These are phyloP conservation scores for Acrocera orbiculus DNA, from an alignment of 2,888 invertebrate species.

Conservation along the genomic window DNA sequence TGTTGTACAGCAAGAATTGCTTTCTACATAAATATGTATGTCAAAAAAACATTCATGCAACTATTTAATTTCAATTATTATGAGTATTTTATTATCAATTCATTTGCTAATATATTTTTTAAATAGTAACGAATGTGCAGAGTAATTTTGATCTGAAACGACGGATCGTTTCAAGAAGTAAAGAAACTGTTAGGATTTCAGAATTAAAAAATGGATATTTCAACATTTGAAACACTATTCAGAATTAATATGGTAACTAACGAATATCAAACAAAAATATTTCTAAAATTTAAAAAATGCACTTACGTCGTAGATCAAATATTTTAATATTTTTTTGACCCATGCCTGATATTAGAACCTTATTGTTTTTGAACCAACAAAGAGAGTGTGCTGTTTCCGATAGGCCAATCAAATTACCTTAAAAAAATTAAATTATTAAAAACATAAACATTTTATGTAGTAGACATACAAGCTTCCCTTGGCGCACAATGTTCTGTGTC, in stretches of 20 bases:
- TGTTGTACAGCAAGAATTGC: constrained; percentile 27
- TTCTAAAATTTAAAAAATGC: background rate
- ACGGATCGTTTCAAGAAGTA: too few species aligned
- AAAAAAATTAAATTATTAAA: background rate
- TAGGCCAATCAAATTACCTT: constrained; percentile 51
- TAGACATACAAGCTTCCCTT: constrained; percentile 26
- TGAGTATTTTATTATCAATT: background rate
- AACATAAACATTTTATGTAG: background rate
- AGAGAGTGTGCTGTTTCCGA: constrained; percentile 73
- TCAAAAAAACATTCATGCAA: background rate
- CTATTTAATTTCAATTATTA: background rate
- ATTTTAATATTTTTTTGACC: constrained; percentile 76
- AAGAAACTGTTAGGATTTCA: too few species aligned
- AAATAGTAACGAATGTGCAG: too few species aligned
- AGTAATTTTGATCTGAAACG: too few species aligned
- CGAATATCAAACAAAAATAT: background rate
- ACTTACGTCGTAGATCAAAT: constrained; percentile 71
- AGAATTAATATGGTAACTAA: background rate
- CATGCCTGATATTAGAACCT: constrained; percentile 72
- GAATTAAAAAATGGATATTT: background rate
- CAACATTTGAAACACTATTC: too few species aligned
- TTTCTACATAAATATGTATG: constrained; percentile 44
- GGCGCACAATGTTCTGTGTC: constrained; percentile 39
- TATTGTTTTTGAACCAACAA: constrained; percentile 61
- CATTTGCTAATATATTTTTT: background rate